Base-by-base conservation (phyloP, 2,888 invertebrate species). In the Erebia epiphron region DNA sequence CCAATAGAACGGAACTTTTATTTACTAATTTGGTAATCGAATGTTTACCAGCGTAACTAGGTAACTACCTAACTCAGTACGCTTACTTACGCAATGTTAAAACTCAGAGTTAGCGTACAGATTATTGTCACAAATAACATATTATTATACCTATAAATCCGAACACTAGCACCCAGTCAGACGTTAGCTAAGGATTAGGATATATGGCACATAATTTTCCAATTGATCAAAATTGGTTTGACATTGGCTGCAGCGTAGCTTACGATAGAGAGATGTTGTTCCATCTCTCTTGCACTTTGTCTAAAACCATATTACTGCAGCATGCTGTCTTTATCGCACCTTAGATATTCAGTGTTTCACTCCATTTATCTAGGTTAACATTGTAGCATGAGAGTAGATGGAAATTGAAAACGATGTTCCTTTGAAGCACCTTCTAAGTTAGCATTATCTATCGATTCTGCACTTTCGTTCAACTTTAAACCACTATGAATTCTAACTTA, bases 211-310 rank as follows among this genome's bases (percentile, higher is more conserved):
- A 73, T 76, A 77, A 77, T 79, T 78, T 75, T 73, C 72, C 78
- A 79, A 79, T 78, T 76, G 78, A 76, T 74, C 75, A 76, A 75
- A 79, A 80, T 80, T 78, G 78, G 74, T 78, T 75, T 79, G 78
- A 78, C 79, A 79, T 79, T 79, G 76, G 71, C 68, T 72, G 63
- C 68, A 46, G 68, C 65, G 57, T 35, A 26, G 66, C 49, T 66
- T 46, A 56, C 56, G 46, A 43, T 46, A 66, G 65, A 54, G 54
- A 41, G 9, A 35, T 21, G 14, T 14, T n/a, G 13, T 43, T n/a
- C 56, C 41, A 18, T 66, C 62, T 21, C 46, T 18, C 46, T 66
- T 21, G 9, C 54, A 43, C 66, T 54, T 56, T 13, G 21, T 56
- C 46, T 13, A 62, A 49, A 8, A 49, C 8, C 13, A 43, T 8